Conservation (phyloP, 2,113 vertebrate species). For the Centropus bengalensis region DNA sequence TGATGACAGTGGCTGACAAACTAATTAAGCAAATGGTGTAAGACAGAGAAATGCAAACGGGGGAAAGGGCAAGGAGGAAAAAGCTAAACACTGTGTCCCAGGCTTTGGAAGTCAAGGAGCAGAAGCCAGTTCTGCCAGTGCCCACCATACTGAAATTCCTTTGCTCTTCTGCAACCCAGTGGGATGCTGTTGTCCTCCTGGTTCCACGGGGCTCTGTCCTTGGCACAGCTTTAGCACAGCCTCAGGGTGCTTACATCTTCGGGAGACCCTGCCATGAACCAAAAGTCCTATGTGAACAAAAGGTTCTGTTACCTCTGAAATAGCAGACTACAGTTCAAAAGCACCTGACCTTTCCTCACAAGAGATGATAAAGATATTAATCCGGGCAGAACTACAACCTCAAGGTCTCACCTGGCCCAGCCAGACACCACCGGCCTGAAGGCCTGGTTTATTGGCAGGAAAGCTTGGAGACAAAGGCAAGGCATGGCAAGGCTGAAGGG, state of each 20-base stretch:
- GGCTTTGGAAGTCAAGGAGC: neutral
- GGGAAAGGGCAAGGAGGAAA: neutral
- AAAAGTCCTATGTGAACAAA: neutral
- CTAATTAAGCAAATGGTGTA: constrained; percentile 36
- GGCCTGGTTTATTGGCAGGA: neutral
- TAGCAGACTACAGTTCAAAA: neutral
- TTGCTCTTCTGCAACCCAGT: rapidly evolving
- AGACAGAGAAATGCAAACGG: neutral
- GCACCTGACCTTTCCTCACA: neutral
- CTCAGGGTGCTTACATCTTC: neutral
- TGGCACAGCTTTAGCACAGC: neutral
- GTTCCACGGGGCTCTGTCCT: neutral
- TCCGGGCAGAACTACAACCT: neutral
- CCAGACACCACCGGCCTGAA: neutral
- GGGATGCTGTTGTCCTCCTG: neutral
- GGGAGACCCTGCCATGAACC: neutral
- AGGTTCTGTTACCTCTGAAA: neutral
- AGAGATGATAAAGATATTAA: neutral
- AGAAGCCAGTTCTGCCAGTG: neutral
- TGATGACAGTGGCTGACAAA: constrained; percentile 35
- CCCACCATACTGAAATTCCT: neutral
- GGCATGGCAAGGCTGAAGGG: neutral
- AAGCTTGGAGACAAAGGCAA: neutral
- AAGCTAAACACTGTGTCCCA: neutral
- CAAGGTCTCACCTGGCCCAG: neutral